Base-by-base conservation (phyloP, 1,140 invertebrate species). In the Aphelenchoides fujianensis region DNA sequence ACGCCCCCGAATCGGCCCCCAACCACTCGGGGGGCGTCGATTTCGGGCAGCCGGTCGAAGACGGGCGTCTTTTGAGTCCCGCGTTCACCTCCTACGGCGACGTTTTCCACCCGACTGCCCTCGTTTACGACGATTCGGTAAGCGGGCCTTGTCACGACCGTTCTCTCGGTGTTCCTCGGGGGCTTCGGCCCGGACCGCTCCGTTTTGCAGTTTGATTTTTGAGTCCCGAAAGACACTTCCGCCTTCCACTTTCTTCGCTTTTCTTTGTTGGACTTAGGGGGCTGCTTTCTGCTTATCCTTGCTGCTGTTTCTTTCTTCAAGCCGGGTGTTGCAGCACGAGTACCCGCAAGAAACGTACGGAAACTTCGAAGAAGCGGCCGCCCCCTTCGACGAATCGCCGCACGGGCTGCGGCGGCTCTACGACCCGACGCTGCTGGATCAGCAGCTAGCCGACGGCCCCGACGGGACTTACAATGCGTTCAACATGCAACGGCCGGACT, bases 41-140 rank as follows among this genome's bases (percentile, higher is more conserved):
- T 61, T 61, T 30, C 31, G n/a, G 16, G 19, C 19, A 53, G 2
- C 52, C 52, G 2, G 19, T 23, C 59, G 31, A 61, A n/a, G 19
- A 61, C 59, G 27, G 31, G 16, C 16, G n/a, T 31, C n/a, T 19
- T 35, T 31, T n/a, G 59, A 61, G 59, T 61, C 59, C 59, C 41
- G 23, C 41, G 41, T 48, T 48, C 41, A 48, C 41, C 12, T 48
- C 41, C 41, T 48, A 48, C 41, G 41, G 23, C 41, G 12, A 48
- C 41, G 12, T 23, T 23, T 48, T 48, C 41, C 41, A 48, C 41
- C 41, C 41, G 12, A 48, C 12, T 23, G 41, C 41, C 12, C 41
- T 48, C 23, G 41, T 48, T 48, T 48, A 48, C 41, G n/a, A n/a
- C n/a, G 41, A 48, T 48, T 48, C 41, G 41, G 41, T 48, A 48